Evolutionary conservation across 2,797 vertebrate genomes (phyloP), one percentile per base, ranked within the genome.

Genomic region (Phoeniculus purpureus): DNA sequence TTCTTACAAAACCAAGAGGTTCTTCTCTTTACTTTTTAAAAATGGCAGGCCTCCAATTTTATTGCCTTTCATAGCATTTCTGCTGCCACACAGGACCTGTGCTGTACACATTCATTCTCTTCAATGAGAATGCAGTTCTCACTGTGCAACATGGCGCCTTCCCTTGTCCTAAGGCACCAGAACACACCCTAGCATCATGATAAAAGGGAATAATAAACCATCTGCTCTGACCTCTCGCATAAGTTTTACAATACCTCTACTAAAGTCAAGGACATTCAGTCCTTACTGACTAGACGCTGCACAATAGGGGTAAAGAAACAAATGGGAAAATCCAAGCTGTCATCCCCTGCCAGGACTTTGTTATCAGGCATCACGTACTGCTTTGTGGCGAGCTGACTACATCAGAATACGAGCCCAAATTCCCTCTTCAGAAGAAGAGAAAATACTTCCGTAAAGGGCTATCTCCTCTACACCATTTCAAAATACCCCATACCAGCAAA

Each of bases 81-180:
- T 60, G 40, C 68, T 60, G 12, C 48, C 85, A 6, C 6, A 14
- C 20, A 25, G 37, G 26, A 85, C 65, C 40, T 78, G 29, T 15
- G 17, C 7, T 23, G 10, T 4, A 29, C 3, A 29, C 32, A 27
- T 82, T 17, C 22, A 10, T 37, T 81, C 22, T 76, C 40, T 50
- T 76, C 29, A 60, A 2, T 20, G 14, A 14, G 20, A n/a, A 66
- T 16, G 29, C 15, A 71, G 20, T 14, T 92, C n/a, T 32, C n/a
- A 9, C 5, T 64, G 25, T 18, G 5, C 31, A 68, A 9, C 0
- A 0, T 9, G 10, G 1, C 74, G 18, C 11, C 23, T 59, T 87
- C 34, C 31, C 45, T 71, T 74, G 25, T 64, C 50, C 60, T 70
- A 59, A 79, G 70, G 60, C 40, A 84, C 4, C 45, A 62, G 40